phyloP scores from a whole-genome alignment of 2,113 vertebrate genomes.

The Amazona guildingii region DNA sequence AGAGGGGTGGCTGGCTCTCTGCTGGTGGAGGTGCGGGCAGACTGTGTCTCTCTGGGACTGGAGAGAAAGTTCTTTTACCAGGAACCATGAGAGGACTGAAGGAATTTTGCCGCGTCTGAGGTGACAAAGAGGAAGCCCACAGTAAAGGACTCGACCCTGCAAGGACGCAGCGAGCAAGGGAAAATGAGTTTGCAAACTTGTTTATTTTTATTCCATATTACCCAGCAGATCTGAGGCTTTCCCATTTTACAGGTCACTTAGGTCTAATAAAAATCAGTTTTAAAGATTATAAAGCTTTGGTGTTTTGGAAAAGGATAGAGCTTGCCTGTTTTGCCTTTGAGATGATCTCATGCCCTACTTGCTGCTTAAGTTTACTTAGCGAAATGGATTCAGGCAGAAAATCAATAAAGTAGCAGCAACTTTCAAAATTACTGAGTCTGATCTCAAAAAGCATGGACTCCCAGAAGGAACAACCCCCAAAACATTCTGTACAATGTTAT shows the following conservation, averaged over 20 bases:
- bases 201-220: conserved; percentile 30
- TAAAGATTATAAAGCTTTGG: conserved; percentile 2
- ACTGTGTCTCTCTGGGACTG: neutral
- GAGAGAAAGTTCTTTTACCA: neutral
- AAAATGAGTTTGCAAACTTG: neutral
- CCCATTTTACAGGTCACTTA: conserved; percentile 17
- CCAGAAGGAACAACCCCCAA: neutral
- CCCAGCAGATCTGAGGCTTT: conserved; percentile 16
- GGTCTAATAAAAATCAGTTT: conserved; percentile 34
- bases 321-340: neutral
- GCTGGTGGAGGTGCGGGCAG: accelerated
- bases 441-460: neutral
- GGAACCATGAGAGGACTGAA: accelerated
- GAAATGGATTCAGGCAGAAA: conserved; percentile 45
- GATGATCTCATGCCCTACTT: conserved; percentile 1
- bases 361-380: conserved; percentile 34
- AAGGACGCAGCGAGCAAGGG: neutral
- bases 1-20: accelerated
- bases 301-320: neutral
- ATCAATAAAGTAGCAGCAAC: conserved; percentile 43
- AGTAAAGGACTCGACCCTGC: accelerated
- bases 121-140: neutral
- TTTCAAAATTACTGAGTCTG: conserved; percentile 41
- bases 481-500: neutral
- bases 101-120: neutral